Evolutionary conservation across 2,888 invertebrate species (phyloP), one percentile per base, ranked within the genome.

Genomic region (Acleris holmiana): DNA sequence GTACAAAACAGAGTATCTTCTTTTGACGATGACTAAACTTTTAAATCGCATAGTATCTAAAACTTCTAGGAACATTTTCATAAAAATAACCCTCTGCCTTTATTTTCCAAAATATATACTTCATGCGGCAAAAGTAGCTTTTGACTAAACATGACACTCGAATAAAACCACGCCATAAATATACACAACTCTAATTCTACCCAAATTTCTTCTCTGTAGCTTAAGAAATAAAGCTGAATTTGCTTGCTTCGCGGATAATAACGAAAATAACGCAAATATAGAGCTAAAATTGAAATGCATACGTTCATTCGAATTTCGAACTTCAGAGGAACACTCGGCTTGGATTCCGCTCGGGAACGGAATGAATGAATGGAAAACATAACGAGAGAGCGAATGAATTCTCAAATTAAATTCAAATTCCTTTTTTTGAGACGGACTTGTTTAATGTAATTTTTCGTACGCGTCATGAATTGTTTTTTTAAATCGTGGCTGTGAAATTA

Each of bases 241-340:
- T 15, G 17, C 47, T 4, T 10, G 13, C n/a, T n/a, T n/a, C n/a
- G n/a, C 17, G 47, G 23, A 18, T 18, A n/a, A n/a, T n/a, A n/a
- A 13, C 47, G 8, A 44, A 40, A 21, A 40, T 46, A 48, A 64
- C 29, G 23, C 29, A 53, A 64, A 64, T 54, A 48, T 40, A 29
- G 29, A 53, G 35, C 51, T 54, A 49, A 54, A 53, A 53, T 64
- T 64, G 53, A 58, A 64, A 64, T 64, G 58, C 58, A 64, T 64
- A 54, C 64, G 64, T 58, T 40, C 53, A 58, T 64, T 64, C 58
- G 53, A 64, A 64, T 58, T 58, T 58, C 25, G 58, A 64, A 64
- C 53, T 64, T 64, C 41, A 21, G n/a, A n/a, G 51, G 53, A 58
- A 64, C 64, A 55, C 44, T 44, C 55, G 13, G 25, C 51, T 44